These are phyloP conservation scores for Scolanthus callimorphus DNA, from an alignment of 92 coral and sea anemone species.

Conservation along the genomic window DNA sequence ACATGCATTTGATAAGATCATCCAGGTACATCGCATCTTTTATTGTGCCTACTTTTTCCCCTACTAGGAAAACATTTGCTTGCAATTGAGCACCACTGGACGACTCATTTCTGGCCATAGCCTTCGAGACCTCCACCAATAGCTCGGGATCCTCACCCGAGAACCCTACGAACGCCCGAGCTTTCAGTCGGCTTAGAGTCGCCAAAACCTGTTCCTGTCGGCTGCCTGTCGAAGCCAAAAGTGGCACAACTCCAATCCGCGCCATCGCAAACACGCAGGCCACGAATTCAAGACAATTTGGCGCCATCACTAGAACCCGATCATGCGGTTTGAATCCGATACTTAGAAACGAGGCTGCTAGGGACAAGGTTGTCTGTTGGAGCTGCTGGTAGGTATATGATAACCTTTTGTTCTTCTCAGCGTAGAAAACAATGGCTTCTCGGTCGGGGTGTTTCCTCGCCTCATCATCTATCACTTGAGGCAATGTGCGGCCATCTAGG, in stretches of 20 bases:
- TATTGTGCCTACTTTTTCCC: too few species aligned
- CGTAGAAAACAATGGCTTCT: constrained; percentile 30
- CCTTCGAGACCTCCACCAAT: neutral
- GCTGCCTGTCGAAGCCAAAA: constrained; percentile 16
- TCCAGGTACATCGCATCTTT: neutral
- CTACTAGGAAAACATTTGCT: too few species aligned
- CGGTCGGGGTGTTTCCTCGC: constrained; percentile 22
- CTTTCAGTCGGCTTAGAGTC: constrained; percentile 13
- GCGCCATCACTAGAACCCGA: constrained; percentile 18
- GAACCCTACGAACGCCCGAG: neutral
- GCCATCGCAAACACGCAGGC: constrained; percentile 11
- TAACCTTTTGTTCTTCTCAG: constrained; percentile 3
- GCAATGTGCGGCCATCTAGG: constrained; percentile 15
- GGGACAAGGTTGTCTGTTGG: constrained; percentile 6
- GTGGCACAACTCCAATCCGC: constrained; percentile 16
- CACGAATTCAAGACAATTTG: constrained; percentile 25
- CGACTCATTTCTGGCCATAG: too few species aligned
- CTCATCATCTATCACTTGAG: constrained; percentile 22
- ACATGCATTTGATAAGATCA: too few species aligned
- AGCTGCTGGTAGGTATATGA: constrained; percentile 18
- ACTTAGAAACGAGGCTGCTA: constrained; percentile 25
- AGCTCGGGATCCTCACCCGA: neutral
- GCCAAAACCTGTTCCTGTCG: constrained; percentile 6
- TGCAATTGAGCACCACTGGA: too few species aligned
- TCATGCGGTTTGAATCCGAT: constrained; percentile 27